Percentiles rank a stretch among this genome's conserved stretches.
Evolutionary conservation across 2,797 vertebrate genomes (phyloP).

Genomic region (Picus viridis): DNA sequence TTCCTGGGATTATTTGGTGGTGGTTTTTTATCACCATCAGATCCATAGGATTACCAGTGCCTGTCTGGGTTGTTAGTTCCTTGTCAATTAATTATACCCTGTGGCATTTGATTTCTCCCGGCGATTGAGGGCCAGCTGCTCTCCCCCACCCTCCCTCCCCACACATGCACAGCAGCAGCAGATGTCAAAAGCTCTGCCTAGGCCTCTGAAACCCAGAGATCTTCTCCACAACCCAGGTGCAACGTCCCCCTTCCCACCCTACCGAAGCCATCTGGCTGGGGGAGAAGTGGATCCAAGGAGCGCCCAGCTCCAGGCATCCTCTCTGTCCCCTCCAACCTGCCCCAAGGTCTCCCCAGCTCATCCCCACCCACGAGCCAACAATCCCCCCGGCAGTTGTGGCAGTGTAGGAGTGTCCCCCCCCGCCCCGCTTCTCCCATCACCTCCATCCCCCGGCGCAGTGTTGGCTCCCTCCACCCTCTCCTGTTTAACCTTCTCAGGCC

Average conservation of each 20-base stretch:
- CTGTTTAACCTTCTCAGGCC: constrained; percentile 52
- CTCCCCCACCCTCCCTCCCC: constrained; percentile 29
- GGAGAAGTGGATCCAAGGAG: not conserved
- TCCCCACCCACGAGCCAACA: fast-evolving
- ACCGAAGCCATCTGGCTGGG: not conserved
- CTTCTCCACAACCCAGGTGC: constrained; percentile 23
- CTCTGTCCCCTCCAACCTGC: not conserved
- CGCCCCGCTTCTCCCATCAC: not conserved
- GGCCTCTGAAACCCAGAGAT: constrained; percentile 53
- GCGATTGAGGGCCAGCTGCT: constrained; percentile 50
- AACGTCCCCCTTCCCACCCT: constrained; percentile 8
- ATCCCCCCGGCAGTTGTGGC: not conserved
- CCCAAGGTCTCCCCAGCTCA: not conserved
- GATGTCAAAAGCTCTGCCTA: constrained; percentile 44
- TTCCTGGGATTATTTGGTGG: constrained; percentile 35
- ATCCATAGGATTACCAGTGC: constrained; percentile 43
- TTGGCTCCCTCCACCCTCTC: constrained; percentile 3
- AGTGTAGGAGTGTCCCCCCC: not conserved
- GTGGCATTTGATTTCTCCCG: constrained; percentile 13
- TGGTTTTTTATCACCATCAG: constrained; percentile 29
- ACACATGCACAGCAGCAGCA: constrained; percentile 20
- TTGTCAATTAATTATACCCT: constrained; percentile 53
- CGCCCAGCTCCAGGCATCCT: not conserved
- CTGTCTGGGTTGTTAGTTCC: constrained; percentile 29
- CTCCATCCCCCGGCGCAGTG: not conserved